Conservation (phyloP, 1,140 invertebrate genomes). For the Solen grandis region DNA sequence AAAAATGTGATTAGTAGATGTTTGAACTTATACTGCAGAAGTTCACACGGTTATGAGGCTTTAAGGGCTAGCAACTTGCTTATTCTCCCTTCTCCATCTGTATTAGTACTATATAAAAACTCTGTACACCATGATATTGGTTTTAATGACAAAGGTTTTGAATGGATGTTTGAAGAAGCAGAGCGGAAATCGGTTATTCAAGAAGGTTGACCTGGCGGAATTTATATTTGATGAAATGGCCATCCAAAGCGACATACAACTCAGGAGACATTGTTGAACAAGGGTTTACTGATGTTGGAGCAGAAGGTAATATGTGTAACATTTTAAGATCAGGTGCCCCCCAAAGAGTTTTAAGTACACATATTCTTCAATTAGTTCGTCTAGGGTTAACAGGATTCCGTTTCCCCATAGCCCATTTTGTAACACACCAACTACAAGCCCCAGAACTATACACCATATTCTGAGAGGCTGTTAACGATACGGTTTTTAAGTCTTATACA, state of each 20-base stretch:
- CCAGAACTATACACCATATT: conserved; percentile 47
- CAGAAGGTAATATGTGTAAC: conserved; percentile 38
- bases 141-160: conserved; percentile 37
- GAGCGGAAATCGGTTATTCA: conserved; percentile 9
- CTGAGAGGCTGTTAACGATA: conserved; percentile 54
- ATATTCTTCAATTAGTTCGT: conserved; percentile 55
- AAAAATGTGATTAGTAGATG: conserved; percentile 31
- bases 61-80: conserved; percentile 37
- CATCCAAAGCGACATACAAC: conserved; percentile 41
- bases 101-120: conserved; percentile 54
- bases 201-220: conserved; percentile 43
- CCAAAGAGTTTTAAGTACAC: conserved; percentile 33
- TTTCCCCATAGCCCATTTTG: conserved; percentile 60
- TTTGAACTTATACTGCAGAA: conserved; percentile 45
- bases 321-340: conserved; percentile 12
- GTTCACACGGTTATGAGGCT: conserved; percentile 41
- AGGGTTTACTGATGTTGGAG: conserved; percentile 43
- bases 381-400: conserved; percentile 53
- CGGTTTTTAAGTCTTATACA: conserved; percentile 44
- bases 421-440: conserved; percentile 31
- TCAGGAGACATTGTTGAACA: conserved; percentile 25
- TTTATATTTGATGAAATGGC: conserved; percentile 57
- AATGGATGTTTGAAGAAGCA: conserved; percentile 58
- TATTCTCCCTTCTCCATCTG: conserved; percentile 42
- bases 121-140: conserved; percentile 40